phyloP scores from a whole-genome alignment of 2,113 vertebrate genomes.

The Drymodes brunneopygia region DNA sequence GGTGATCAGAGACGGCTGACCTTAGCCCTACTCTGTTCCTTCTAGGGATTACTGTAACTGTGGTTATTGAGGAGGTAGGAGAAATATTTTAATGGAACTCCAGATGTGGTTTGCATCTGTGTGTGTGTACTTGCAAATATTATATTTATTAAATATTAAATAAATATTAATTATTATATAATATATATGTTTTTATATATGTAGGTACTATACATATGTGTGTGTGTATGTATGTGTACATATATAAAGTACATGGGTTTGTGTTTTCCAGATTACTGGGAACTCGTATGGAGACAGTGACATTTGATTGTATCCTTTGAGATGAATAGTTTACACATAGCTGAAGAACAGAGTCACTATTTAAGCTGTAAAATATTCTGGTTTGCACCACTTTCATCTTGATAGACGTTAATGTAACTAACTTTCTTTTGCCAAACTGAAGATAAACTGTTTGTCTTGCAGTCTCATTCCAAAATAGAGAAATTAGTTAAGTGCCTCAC shows the following conservation, averaged over 20 bases:
- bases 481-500: constrained; percentile 19
- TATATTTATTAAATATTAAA: background rate
- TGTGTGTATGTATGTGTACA: fast-evolving
- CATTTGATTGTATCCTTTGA: background rate
- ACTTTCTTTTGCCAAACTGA: constrained; percentile 18
- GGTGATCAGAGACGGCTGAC: background rate
- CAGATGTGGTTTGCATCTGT: background rate
- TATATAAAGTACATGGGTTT: background rate
- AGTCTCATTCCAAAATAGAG: constrained; percentile 19
- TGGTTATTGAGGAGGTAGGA: background rate
- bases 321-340: background rate
- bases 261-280: background rate
- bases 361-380: background rate
- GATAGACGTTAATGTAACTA: constrained; percentile 10
- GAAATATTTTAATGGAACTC: constrained; percentile 10
- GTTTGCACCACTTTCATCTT: background rate
- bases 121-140: background rate
- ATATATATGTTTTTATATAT: background rate
- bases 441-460: constrained; percentile 34
- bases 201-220: background rate
- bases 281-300: background rate
- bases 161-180: too few species aligned
- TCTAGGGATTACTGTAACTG: background rate
- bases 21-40: background rate
- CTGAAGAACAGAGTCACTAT: background rate